Percentiles rank a stretch among this genome's conserved stretches.
Evolutionary conservation across 2,113 vertebrate genomes (phyloP).

Genomic region (Rhinoderma darwinii): DNA sequence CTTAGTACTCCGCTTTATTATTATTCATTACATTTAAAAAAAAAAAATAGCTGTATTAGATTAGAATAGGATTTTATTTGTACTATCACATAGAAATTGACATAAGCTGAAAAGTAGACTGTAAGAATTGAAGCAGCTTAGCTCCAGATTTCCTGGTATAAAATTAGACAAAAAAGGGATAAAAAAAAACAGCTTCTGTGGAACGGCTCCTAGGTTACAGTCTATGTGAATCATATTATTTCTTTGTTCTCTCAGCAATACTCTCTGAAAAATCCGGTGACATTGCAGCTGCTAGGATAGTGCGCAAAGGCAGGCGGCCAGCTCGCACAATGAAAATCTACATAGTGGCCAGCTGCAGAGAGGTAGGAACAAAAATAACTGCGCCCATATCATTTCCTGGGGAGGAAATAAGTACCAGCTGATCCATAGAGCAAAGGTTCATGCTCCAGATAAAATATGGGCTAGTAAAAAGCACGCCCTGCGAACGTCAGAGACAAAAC

Average conservation of each 20-base stretch:
- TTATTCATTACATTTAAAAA: background rate
- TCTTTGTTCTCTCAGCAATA: slow-evolving; percentile 25
- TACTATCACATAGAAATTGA: background rate
- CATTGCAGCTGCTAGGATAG: slow-evolving; percentile 44
- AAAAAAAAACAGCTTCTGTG: background rate
- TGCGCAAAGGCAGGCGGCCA: slow-evolving; percentile 26
- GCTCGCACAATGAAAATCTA: slow-evolving; percentile 50
- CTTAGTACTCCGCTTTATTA: too few relatives aligned
- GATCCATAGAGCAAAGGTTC: slow-evolving; percentile 46
- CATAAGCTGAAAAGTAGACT: background rate
- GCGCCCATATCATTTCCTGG: slow-evolving; percentile 49
- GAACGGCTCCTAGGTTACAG: slow-evolving; percentile 32
- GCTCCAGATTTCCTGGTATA: slow-evolving; percentile 2
- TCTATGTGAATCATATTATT: slow-evolving; percentile 26
- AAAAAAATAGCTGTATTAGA: background rate
- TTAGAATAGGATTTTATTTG: background rate
- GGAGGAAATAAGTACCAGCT: slow-evolving; percentile 43
- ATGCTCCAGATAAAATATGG: background rate
- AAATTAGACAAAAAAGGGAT: background rate
- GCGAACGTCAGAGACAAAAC: background rate
- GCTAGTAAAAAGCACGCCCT: slow-evolving; percentile 9
- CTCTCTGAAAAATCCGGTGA: slow-evolving; percentile 20
- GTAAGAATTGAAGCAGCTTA: background rate
- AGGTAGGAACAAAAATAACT: slow-evolving; percentile 45
- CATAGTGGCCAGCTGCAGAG: slow-evolving; percentile 48